Evolutionary conservation across 2,797 vertebrate genomes (phyloP).

Genomic region (Microcaecilia unicolor): DNA sequence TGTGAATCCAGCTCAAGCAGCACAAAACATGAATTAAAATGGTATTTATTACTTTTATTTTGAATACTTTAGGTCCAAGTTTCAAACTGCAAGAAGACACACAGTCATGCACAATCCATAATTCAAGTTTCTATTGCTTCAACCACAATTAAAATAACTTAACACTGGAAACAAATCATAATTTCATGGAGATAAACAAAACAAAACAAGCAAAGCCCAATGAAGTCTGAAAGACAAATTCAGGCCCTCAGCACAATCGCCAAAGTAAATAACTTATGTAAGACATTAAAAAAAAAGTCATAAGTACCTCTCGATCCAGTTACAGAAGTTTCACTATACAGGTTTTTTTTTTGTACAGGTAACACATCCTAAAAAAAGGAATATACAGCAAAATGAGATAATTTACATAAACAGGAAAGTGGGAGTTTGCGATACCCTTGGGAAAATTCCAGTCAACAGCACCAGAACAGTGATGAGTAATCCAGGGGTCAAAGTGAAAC

Average conservation of each 20-base stretch:
- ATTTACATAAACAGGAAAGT: slow-evolving; percentile 54
- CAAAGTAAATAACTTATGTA: slow-evolving; percentile 84
- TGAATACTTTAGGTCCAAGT: slow-evolving; percentile 88
- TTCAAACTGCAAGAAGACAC: slow-evolving; percentile 94
- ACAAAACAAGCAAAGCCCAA: slow-evolving; percentile 5
- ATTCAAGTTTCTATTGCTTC: slow-evolving; percentile 98
- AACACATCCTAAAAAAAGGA: slow-evolving; percentile 80
- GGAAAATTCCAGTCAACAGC: slow-evolving; percentile 19
- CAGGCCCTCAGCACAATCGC: slow-evolving; percentile 70
- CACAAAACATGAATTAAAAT: slow-evolving; percentile 1
- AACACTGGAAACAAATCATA: slow-evolving; percentile 52
- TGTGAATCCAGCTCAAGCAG: neutral
- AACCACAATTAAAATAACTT: slow-evolving; percentile 96
- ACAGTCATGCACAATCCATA: slow-evolving; percentile 98
- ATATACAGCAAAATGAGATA: slow-evolving; percentile 73
- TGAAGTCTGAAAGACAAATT: slow-evolving; percentile 27
- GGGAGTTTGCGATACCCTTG: slow-evolving; percentile 31
- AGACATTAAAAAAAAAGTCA: slow-evolving; percentile 49
- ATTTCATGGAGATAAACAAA: too few relatives aligned
- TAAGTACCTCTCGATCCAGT: slow-evolving; percentile 79
- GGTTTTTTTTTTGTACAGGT: slow-evolving; percentile 66
- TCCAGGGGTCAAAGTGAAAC: too few relatives aligned
- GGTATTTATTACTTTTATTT: slow-evolving; percentile 67
- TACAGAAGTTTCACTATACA: slow-evolving; percentile 88
- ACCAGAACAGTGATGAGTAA: neutral